A percentile compares a stretch with the other conserved stretches of the same genome.
phyloP scores from a whole-genome alignment of 2,113 vertebrate species.

The Melierax canorus region DNA sequence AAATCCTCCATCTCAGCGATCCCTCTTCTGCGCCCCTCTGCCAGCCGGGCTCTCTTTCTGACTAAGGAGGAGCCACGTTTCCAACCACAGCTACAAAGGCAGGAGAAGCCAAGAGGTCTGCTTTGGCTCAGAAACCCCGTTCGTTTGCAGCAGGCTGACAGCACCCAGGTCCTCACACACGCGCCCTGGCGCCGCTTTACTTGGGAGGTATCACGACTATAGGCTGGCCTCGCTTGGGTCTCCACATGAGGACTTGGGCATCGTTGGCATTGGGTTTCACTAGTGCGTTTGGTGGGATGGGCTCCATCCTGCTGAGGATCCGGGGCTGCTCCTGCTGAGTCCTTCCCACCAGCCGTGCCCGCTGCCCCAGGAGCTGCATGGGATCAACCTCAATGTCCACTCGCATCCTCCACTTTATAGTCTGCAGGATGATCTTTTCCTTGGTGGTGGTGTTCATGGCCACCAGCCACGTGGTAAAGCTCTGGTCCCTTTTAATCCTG shows the following conservation, averaged over 20 bases:
- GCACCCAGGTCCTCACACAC: not conserved
- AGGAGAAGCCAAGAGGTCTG: constrained; percentile 60
- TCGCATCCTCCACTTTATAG: constrained; percentile 97
- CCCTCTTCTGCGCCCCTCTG: not conserved
- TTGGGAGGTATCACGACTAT: constrained; percentile 95
- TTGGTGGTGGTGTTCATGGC: constrained; percentile 92
- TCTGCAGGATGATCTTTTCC: constrained; percentile 96
- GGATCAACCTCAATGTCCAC: constrained; percentile 94
- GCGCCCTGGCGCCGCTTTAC: constrained; percentile 58
- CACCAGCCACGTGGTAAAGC: constrained; percentile 98
- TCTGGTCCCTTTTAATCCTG: constrained; percentile 96
- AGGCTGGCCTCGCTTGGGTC: constrained; percentile 89
- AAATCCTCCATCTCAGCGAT: constrained; percentile 45
- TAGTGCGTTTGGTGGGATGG: constrained; percentile 90
- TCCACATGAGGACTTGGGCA: constrained; percentile 98
- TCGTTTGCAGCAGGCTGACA: constrained; percentile 4
- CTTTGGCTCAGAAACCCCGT: constrained; percentile 69
- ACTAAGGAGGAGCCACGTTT: constrained; percentile 31
- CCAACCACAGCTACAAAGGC: constrained; percentile 53
- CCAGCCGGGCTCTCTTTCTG: constrained; percentile 38
- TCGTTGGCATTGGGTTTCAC: constrained; percentile 96
- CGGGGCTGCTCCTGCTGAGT: constrained; percentile 94
- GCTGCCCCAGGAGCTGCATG: constrained; percentile 85
- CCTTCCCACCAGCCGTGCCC: constrained; percentile 88
- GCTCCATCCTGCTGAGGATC: constrained; percentile 92